Base-by-base conservation (phyloP, 2,113 vertebrate species). In the Scalopus aquaticus region DNA sequence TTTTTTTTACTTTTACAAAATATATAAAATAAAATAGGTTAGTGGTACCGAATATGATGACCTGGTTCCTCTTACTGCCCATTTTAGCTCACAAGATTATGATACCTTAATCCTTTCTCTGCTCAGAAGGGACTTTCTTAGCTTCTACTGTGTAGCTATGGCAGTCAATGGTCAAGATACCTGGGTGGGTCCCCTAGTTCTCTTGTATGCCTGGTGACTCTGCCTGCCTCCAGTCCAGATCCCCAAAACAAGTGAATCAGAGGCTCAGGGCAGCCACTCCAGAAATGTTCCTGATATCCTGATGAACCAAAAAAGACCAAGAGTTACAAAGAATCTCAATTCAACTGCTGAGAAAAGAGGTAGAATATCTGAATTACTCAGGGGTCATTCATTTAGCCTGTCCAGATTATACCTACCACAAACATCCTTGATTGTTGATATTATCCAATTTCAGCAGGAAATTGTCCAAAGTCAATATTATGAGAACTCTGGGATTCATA, bases 381-480 rank as follows among this genome's bases (percentile, higher is more conserved):
- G 19, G 49, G 76, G 19, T 85, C 37, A 78, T 89, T 82, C 42
- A 84, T 83, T 93, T 54, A 20, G 51, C 51, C 81, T 76, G 28
- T 92, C 72, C 37, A 62, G 67, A 54, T 65, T 60, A 49, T n/a
- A 78, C 24, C 28, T 69, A 81, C 49, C 46, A 30, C 46, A 88
- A 95, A 89, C 78, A 91, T 44, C 39, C 35, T 30, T 82, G 42
- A 90, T 60, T 88, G 60, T 44, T 91, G 35, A 8, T 76, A 65
- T 85, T 85, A 88, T 84, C 85, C 88, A 81, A 56, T 86, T 95
- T 86, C 69, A 94, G 49, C 91, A 67, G 67, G 37, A 96, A 94
- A 87, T 76, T 70, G 24, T 96, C 94, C 95, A 93, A 95, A 94
- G 86, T 95, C 95, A 97, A 83, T 86, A 94, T 95, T 94, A 56